These are phyloP conservation scores for Gnathonemus longibarbis DNA, from an alignment of 2,113 vertebrate species.

Conservation along the genomic window DNA sequence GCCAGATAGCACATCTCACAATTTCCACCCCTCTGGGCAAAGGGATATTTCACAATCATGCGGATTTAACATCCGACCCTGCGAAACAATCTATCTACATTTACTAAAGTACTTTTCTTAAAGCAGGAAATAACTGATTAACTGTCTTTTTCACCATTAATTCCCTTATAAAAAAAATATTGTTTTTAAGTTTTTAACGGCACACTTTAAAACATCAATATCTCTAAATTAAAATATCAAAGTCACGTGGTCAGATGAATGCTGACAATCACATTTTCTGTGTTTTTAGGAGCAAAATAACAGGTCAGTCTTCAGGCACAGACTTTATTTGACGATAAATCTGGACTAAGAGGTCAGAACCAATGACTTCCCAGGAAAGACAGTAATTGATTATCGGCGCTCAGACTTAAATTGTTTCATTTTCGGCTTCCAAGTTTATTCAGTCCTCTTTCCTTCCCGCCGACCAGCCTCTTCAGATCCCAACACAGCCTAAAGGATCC, in stretches of 20 bases:
- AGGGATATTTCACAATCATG: neutral
- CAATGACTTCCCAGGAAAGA: neutral
- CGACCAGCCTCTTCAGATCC: neutral
- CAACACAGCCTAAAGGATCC: neutral
- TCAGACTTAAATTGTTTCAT: neutral
- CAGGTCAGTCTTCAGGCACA: neutral
- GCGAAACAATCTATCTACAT: neutral
- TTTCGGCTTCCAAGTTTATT: neutral
- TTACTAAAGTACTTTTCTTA: neutral
- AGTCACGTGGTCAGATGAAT: neutral
- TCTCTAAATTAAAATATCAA: neutral
- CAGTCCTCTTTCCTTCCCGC: neutral
- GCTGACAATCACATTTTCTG: neutral
- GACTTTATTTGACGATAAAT: slow-evolving; percentile 8
- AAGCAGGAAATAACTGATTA: neutral
- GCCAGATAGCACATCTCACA: neutral
- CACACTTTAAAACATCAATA: neutral
- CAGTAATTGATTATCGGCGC: neutral
- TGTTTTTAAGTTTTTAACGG: neutral
- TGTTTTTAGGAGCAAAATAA: neutral
- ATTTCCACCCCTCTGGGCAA: neutral
- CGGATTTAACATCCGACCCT: neutral
- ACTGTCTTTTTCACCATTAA: neutral
- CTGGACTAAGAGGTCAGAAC: neutral
- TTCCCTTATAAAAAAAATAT: neutral